These are phyloP conservation scores for Oopsacas minuta DNA, from an alignment of 37 sponge, comb jelly and placozoan species.

Conservation along the genomic window DNA sequence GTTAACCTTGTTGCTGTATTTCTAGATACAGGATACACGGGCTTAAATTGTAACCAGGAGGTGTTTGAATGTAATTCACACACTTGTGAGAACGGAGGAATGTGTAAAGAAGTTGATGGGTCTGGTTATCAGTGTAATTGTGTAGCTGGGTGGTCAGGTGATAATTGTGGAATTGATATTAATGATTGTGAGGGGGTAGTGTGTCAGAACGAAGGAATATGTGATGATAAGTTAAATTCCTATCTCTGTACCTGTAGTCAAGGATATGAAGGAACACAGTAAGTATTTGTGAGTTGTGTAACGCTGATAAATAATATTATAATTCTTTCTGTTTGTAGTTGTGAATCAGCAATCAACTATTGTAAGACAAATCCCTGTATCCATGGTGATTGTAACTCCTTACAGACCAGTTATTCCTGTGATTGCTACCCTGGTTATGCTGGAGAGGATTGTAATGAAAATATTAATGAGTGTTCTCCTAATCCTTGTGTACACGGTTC, in stretches of 20 bases:
- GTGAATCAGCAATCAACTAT: neutral
- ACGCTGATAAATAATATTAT: neutral
- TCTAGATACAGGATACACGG: neutral
- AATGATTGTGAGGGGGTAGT: neutral
- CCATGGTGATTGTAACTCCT: neutral
- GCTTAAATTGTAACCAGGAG: neutral
- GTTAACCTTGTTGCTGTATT: neutral
- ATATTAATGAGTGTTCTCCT: conserved; percentile 5
- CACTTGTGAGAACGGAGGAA: neutral
- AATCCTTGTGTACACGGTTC: neutral
- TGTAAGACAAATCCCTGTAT: neutral
- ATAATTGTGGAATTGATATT: neutral
- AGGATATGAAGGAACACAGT: conserved; percentile 16
- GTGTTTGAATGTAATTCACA: neutral
- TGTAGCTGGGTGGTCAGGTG: neutral
- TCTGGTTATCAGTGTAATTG: neutral
- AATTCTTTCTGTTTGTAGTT: neutral
- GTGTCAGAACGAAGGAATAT: conserved; percentile 24
- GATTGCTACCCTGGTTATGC: neutral
- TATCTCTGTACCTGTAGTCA: neutral
- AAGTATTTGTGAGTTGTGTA: neutral
- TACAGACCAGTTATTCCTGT: neutral
- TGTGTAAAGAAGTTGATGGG: neutral
- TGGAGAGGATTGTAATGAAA: neutral
- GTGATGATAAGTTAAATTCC: neutral